These are phyloP conservation scores for Antennarius striatus DNA, from an alignment of 2,113 vertebrate genomes.

Conservation along the genomic window DNA sequence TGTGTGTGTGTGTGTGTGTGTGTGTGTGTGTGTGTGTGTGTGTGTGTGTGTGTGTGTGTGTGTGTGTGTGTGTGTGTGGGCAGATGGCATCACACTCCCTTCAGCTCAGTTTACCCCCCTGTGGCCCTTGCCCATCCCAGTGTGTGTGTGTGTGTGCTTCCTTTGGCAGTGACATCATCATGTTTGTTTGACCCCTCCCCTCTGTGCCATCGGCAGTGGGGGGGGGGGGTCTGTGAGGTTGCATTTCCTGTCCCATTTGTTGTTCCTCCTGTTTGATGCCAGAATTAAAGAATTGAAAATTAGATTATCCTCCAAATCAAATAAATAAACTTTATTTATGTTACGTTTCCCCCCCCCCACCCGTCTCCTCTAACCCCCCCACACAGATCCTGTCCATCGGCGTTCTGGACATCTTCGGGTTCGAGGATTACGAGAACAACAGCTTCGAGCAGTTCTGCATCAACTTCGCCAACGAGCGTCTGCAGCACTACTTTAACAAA, in stretches of 20 bases:
- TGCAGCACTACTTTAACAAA: constrained; percentile 98
- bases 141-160: constrained; percentile 9
- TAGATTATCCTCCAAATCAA: constrained; percentile 46
- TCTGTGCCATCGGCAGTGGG: constrained; percentile 4
- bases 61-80: constrained; percentile 44
- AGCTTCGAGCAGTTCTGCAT: constrained; percentile 99
- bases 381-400: constrained; percentile 92
- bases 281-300: neutral
- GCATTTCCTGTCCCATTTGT: constrained; percentile 50
- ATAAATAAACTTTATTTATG: neutral
- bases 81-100: constrained; percentile 69
- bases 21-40: constrained; percentile 13
- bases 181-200: neutral
- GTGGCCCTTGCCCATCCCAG: constrained; percentile 31
- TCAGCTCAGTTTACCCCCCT: constrained; percentile 65
- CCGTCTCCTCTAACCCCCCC: neutral
- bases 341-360: neutral
- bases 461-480: constrained; percentile 95
- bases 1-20: constrained; percentile 34
- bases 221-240: constrained; percentile 38
- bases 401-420: constrained; percentile 97
- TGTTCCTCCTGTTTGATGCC: constrained; percentile 30
- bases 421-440: constrained; percentile 98
- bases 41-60: constrained; percentile 8
- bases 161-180: constrained; percentile 21